These are phyloP conservation scores for Deilephila porcellus DNA, from an alignment of 2,888 invertebrate genomes.

Conservation along the genomic window DNA sequence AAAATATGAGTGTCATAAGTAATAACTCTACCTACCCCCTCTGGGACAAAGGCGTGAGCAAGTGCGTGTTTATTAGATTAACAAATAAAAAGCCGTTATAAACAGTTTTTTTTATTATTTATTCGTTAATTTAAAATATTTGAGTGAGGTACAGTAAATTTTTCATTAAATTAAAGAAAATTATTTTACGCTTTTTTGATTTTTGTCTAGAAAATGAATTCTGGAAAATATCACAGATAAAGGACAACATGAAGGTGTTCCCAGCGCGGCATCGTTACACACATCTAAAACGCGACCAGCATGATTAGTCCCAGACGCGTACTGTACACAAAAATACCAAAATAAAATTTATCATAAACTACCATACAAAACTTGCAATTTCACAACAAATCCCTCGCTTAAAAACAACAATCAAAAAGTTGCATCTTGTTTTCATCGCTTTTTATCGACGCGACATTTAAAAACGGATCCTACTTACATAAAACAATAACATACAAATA, in stretches of 20 bases:
- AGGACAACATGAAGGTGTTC: conserved; percentile 55
- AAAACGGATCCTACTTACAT: conserved; percentile 36
- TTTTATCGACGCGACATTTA: neutral
- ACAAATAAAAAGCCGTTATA: conserved; percentile 46
- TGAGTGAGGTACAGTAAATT: conserved; percentile 75
- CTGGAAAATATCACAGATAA: conserved; percentile 75
- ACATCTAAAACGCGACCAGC: conserved; percentile 71
- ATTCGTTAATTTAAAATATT: conserved; percentile 75
- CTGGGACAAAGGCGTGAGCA: neutral
- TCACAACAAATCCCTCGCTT: conserved; percentile 65
- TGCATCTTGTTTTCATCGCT: neutral
- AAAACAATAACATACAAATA: conserved; percentile 65
- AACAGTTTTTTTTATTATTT: conserved; percentile 65
- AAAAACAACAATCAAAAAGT: conserved; percentile 63
- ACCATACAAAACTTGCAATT: conserved; percentile 72
- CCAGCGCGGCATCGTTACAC: conserved; percentile 60
- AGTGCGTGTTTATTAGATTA: neutral
- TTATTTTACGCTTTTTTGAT: conserved; percentile 75
- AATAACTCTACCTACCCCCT: neutral
- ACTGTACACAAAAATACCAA: conserved; percentile 74
- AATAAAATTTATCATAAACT: conserved; percentile 75
- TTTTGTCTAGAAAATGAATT: conserved; percentile 53
- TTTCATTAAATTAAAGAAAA: conserved; percentile 65
- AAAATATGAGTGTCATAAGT: neutral
- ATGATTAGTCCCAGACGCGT: conserved; percentile 67